A percentile compares a stretch with the other conserved stretches of the same genome.
These are phyloP conservation scores for Corvus cornix DNA, from an alignment of 2,113 vertebrate genomes.

Conservation along the genomic window DNA sequence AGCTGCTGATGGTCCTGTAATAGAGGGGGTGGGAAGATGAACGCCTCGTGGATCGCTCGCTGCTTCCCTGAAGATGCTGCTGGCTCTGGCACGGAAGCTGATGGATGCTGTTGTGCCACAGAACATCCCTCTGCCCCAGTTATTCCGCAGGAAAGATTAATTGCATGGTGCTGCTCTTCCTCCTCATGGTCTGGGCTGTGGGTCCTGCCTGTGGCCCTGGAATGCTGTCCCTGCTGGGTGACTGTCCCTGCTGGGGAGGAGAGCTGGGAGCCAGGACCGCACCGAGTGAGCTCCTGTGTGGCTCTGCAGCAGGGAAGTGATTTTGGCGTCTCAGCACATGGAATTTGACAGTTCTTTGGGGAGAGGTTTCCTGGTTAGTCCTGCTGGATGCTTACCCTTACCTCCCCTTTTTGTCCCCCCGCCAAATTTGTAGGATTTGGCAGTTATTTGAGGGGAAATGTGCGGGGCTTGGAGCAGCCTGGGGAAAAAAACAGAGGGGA, in stretches of 20 bases:
- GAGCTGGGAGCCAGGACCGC: background rate
- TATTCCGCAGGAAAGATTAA: background rate
- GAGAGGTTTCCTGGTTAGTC: background rate
- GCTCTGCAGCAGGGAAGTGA: background rate
- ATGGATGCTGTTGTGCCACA: background rate
- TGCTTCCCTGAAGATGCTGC: background rate
- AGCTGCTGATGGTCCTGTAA: background rate
- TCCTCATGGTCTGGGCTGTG: background rate
- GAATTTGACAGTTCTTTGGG: background rate
- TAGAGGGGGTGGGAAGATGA: background rate
- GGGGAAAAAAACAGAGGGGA: background rate
- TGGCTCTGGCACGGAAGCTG: background rate
- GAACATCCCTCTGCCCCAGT: background rate
- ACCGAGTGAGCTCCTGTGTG: rapidly evolving
- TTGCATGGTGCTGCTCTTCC: rapidly evolving
- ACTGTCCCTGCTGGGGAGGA: background rate
- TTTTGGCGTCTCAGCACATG: background rate
- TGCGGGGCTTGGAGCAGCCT: background rate
- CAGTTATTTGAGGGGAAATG: background rate
- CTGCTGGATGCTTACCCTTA: background rate
- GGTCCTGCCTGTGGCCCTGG: background rate
- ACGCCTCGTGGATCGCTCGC: rapidly evolving
- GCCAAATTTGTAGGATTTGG: background rate
- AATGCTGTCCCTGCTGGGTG: background rate
- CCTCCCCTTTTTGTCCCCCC: background rate